Evolutionary conservation across 2,797 vertebrate species (phyloP).

Genomic region (Phalloptychus januarius): DNA sequence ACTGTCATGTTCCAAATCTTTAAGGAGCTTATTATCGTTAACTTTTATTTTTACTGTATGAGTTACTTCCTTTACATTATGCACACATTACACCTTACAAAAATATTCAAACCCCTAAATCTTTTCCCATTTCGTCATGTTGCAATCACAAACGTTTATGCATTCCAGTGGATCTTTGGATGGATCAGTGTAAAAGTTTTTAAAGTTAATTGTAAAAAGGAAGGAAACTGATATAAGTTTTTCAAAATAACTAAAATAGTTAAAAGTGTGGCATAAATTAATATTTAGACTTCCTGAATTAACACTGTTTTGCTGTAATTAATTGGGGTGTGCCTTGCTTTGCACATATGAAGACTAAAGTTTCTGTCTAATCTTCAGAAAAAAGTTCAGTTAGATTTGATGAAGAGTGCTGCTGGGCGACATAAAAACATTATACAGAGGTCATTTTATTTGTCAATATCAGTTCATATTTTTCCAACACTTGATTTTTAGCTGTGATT

Average conservation of each 20-base stretch:
- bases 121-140: not conserved
- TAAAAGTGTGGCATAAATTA: not conserved
- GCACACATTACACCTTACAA: not conserved
- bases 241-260: not conserved
- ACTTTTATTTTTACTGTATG: slow-evolving; percentile 16
- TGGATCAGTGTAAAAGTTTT: not conserved
- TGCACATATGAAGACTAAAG: not conserved
- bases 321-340: not conserved
- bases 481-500: not conserved
- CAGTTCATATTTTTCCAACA: not conserved
- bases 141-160: not conserved
- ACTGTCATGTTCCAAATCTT: slow-evolving; percentile 38
- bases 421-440: not conserved
- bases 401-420: not conserved
- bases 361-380: not conserved
- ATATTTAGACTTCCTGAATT: not conserved
- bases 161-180: not conserved
- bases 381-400: not conserved
- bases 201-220: not conserved
- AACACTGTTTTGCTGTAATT: not conserved
- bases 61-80: slow-evolving; percentile 13
- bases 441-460: not conserved
- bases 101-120: not conserved
- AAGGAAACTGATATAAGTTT: not conserved
- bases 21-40: slow-evolving; percentile 26